These are phyloP conservation scores for Ariolimax columbianus DNA, from an alignment of 2,888 invertebrate genomes.

Conservation along the genomic window DNA sequence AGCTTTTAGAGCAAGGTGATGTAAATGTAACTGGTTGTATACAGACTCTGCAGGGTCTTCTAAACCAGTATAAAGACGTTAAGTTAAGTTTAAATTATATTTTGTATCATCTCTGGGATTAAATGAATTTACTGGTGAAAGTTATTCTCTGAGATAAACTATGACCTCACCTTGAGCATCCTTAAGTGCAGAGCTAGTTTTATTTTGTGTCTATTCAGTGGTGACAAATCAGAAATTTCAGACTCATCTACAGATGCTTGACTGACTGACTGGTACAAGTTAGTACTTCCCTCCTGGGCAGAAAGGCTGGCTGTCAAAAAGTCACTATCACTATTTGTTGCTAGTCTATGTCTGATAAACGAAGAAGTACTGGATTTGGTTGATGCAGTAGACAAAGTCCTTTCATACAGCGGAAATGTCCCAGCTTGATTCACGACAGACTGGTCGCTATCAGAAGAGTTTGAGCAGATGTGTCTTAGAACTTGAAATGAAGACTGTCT, in stretches of 20 bases:
- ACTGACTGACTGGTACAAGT: not conserved
- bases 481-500: not conserved
- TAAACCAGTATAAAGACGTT: too few species aligned
- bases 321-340: not conserved
- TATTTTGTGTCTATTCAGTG: not conserved
- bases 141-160: not conserved
- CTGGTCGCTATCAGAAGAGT: not conserved
- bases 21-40: too few species aligned
- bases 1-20: too few species aligned
- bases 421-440: not conserved
- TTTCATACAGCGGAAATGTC: slow-evolving; percentile 11
- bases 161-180: slow-evolving; percentile 31
- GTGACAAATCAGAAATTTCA: not conserved
- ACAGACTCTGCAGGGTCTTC: too few species aligned
- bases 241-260: not conserved
- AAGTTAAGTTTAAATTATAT: too few species aligned
- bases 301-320: not conserved
- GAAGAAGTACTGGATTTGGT: not conserved
- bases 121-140: not conserved
- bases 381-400: not conserved
- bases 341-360: not conserved
- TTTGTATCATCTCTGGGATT: too few species aligned
- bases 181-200: slow-evolving; percentile 32
- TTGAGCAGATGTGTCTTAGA: slow-evolving; percentile 4
- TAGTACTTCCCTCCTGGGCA: not conserved